These are phyloP conservation scores for Microtus agrestis DNA, from an alignment of 2,797 vertebrate species.

Conservation along the genomic window DNA sequence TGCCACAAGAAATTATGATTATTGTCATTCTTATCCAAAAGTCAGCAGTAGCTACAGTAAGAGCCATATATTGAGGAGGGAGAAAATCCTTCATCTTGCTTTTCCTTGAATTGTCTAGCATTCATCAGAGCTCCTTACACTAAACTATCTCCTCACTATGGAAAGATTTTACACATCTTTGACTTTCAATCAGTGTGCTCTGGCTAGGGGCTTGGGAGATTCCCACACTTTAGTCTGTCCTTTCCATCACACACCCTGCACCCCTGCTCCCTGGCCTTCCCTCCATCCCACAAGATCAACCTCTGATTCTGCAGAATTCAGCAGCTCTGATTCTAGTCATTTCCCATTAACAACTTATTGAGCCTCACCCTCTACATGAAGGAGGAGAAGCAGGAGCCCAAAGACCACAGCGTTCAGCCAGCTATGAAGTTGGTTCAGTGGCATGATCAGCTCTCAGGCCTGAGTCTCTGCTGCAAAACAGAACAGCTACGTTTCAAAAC, in stretches of 20 bases:
- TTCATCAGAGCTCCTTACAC: neutral
- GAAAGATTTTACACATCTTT: too few species aligned
- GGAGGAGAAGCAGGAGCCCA: slow-evolving; percentile 20
- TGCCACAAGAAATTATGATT: neutral
- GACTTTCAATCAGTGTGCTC: neutral
- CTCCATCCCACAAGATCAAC: too few species aligned
- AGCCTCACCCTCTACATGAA: slow-evolving; percentile 13
- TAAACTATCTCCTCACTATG: neutral
- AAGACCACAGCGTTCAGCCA: neutral
- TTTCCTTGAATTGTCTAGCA: neutral
- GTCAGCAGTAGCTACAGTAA: neutral
- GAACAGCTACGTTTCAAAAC: fast-evolving
- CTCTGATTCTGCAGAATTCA: neutral
- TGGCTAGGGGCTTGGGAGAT: too few species aligned
- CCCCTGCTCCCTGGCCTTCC: neutral
- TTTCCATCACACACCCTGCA: too few species aligned
- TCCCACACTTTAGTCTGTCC: neutral
- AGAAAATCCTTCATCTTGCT: neutral
- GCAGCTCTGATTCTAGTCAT: neutral
- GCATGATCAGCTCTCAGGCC: neutral
- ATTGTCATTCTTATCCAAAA: neutral
- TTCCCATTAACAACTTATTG: fast-evolving
- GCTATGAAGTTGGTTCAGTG: fast-evolving
- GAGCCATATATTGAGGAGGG: neutral
- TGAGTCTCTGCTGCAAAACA: fast-evolving